These are phyloP conservation scores for Uropetala carovei DNA, from an alignment of 2,888 invertebrate genomes.

Conservation along the genomic window DNA sequence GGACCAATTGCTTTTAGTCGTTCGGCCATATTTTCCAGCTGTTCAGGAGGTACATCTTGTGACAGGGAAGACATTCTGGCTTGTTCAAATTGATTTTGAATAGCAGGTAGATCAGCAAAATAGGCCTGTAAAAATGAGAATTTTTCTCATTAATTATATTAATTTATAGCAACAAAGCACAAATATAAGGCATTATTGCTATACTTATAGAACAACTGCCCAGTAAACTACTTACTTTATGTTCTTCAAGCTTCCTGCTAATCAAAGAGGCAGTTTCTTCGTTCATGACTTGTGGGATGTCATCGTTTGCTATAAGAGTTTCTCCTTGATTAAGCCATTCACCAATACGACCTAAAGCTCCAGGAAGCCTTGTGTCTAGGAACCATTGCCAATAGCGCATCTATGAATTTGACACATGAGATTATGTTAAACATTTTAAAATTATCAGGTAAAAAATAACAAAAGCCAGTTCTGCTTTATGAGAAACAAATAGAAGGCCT, in stretches of 20 bases:
- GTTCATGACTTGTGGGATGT: constrained; percentile 89
- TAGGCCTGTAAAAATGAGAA: constrained; percentile 78
- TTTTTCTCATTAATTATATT: not conserved
- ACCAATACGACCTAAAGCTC: constrained; percentile 88
- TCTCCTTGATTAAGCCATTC: constrained; percentile 95
- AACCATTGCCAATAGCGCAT: constrained; percentile 93
- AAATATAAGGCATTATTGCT: not conserved
- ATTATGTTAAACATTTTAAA: not conserved
- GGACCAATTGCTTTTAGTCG: constrained; percentile 86
- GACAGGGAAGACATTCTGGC: constrained; percentile 83
- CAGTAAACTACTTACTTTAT: constrained; percentile 77
- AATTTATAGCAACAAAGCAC: not conserved
- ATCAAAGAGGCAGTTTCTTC: constrained; percentile 93
- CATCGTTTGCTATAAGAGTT: constrained; percentile 86
- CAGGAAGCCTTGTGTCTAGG: constrained; percentile 90
- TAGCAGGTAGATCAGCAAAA: constrained; percentile 89
- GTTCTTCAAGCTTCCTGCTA: constrained; percentile 92
- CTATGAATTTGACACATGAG: constrained; percentile 73
- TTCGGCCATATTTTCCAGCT: constrained; percentile 88
- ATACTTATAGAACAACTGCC: not conserved
- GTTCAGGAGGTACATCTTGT: constrained; percentile 85
- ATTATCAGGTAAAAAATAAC: too few relatives aligned
- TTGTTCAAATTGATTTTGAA: constrained; percentile 86
- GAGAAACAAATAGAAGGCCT: too few relatives aligned
- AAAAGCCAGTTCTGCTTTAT: too few relatives aligned